Percentiles rank a stretch among this genome's conserved stretches.
These are phyloP conservation scores for Etheostoma spectabile DNA, from an alignment of 2,113 vertebrate genomes.

Conservation along the genomic window DNA sequence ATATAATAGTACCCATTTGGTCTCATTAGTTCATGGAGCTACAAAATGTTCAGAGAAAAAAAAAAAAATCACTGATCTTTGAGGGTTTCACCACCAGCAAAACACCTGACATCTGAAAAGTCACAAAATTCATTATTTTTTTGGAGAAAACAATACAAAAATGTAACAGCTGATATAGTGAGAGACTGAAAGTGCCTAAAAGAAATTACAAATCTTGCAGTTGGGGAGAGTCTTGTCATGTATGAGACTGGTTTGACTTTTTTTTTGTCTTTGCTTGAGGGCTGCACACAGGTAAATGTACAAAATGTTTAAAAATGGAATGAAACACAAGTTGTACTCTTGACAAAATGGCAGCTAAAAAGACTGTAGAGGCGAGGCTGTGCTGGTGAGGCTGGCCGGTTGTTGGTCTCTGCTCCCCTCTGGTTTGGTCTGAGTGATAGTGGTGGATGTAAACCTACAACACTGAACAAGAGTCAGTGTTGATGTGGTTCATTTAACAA, in stretches of 20 bases:
- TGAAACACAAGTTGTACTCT: conserved; percentile 1
- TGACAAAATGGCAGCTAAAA: conserved; percentile 6
- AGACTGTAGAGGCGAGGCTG: conserved; percentile 20
- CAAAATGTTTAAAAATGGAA: conserved; percentile 25
- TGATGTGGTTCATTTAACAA: background rate
- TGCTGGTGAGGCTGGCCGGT: conserved; percentile 25
- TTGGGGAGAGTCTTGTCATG: background rate
- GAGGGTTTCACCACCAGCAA: conserved; percentile 44
- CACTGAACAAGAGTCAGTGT: background rate
- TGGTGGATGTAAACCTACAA: background rate
- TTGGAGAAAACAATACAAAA: conserved; percentile 6
- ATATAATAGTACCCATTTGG: conserved; percentile 83
- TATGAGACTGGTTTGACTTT: background rate
- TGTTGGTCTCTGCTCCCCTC: conserved; percentile 4
- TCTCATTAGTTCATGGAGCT: conserved; percentile 72
- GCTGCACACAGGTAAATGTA: conserved; percentile 10
- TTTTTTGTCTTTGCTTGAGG: background rate
- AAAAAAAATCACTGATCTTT: background rate
- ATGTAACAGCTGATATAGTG: conserved; percentile 37
- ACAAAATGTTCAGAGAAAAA: conserved; percentile 54
- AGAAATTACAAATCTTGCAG: conserved; percentile 21
- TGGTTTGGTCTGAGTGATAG: conserved; percentile 12
- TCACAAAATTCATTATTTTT: background rate
- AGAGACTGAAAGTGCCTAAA: conserved; percentile 67
- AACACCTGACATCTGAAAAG: conserved; percentile 54